Evolutionary conservation across 2,888 invertebrate species (phyloP).

Genomic region (Buathra laborator): DNA sequence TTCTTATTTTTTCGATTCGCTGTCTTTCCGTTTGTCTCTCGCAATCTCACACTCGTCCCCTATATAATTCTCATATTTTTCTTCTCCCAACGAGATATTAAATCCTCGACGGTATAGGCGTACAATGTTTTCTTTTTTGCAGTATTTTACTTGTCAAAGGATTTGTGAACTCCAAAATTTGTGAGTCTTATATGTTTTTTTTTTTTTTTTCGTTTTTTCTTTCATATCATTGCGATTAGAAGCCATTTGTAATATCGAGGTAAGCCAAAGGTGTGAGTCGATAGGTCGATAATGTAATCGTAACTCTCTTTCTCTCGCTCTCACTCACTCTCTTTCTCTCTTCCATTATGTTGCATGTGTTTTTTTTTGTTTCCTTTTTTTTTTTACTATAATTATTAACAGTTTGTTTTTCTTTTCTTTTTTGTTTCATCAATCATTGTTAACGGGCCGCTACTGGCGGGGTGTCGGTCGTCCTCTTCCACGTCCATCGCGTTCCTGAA

Average conservation of each 20-base stretch:
- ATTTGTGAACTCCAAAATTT: conserved; percentile 1
- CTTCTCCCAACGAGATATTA: conserved; percentile 34
- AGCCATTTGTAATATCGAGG: conserved; percentile 63
- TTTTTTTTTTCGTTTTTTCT: neutral
- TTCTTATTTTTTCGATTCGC: conserved; percentile 28
- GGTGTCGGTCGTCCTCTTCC: conserved; percentile 82
- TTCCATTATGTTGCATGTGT: conserved; percentile 66
- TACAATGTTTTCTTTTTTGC: conserved; percentile 19
- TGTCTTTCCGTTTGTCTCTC: conserved; percentile 24
- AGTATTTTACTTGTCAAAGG: conserved; percentile 27
- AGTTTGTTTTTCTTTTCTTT: conserved; percentile 59
- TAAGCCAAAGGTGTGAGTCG: conserved; percentile 70
- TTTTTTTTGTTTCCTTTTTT: conserved; percentile 8
- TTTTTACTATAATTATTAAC: conserved; percentile 63
- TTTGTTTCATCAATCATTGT: conserved; percentile 70
- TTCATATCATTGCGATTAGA: conserved; percentile 54
- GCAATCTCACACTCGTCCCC: conserved; percentile 25
- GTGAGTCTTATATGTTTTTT: neutral
- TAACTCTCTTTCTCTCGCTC: conserved; percentile 76
- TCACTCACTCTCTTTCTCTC: conserved; percentile 72
- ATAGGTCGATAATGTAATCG: conserved; percentile 78
- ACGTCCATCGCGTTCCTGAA: conserved; percentile 82
- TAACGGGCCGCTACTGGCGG: conserved; percentile 82
- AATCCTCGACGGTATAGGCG: conserved; percentile 41
- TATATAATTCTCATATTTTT: conserved; percentile 32